Conservation (phyloP, 1,140 invertebrate genomes). For the Propsilocerus akamusi region DNA sequence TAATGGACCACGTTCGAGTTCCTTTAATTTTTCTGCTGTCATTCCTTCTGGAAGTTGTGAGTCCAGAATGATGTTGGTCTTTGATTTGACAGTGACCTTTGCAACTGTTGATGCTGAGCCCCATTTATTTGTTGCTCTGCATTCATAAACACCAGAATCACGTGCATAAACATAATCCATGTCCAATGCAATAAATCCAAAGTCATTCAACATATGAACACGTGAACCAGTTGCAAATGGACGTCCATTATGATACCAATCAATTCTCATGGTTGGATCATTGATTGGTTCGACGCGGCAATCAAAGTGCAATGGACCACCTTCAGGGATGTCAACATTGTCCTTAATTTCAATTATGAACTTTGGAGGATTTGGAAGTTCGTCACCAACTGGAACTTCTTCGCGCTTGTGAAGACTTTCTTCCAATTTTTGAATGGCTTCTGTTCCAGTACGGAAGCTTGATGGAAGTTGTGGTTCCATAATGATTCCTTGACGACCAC, state of each 20-base stretch:
- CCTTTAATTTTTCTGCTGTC: constrained; percentile 79
- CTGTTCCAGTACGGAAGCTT: constrained; percentile 69
- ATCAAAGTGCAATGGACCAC: constrained; percentile 77
- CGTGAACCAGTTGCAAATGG: constrained; percentile 75
- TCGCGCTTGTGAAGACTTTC: constrained; percentile 74
- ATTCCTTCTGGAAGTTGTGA: constrained; percentile 84
- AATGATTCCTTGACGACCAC: constrained; percentile 70
- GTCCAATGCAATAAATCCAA: constrained; percentile 78
- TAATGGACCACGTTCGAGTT: constrained; percentile 71
- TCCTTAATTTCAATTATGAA: constrained; percentile 74
- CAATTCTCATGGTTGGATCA: constrained; percentile 74
- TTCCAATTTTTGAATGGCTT: constrained; percentile 78
- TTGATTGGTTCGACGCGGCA: constrained; percentile 73
- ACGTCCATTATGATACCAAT: constrained; percentile 86
- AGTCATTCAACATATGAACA: constrained; percentile 81
- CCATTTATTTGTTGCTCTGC: constrained; percentile 71
- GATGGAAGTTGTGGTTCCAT: constrained; percentile 76
- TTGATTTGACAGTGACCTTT: constrained; percentile 63
- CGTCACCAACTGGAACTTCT: constrained; percentile 62
- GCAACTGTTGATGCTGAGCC: constrained; percentile 67
- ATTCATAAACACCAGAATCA: constrained; percentile 74
- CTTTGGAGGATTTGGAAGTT: constrained; percentile 64
- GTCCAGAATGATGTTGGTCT: constrained; percentile 76
- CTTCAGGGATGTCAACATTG: constrained; percentile 66
- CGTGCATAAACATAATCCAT: constrained; percentile 70